phyloP scores from a whole-genome alignment of 2,797 vertebrate species.

The Sternarchorhynchus goeldii region DNA sequence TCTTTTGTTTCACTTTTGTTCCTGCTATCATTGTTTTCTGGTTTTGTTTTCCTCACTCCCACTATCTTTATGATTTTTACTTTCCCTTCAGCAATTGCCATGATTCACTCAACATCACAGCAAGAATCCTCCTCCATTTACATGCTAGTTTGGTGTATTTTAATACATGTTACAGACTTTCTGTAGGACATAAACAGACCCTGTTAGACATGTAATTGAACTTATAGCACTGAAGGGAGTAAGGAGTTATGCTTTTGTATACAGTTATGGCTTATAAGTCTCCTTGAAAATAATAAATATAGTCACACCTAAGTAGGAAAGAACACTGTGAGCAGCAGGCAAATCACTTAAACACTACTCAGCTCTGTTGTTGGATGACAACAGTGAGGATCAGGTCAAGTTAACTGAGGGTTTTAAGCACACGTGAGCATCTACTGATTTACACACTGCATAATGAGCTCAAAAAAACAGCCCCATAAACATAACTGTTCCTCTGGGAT shows the following conservation, averaged over 20 bases:
- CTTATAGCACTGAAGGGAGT: neutral
- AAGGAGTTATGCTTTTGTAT: neutral
- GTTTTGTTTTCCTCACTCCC: too few species aligned
- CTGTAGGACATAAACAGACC: neutral
- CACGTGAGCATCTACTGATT: slow-evolving; percentile 47
- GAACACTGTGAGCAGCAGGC: slow-evolving; percentile 8
- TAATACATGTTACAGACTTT: neutral
- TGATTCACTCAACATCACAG: too few species aligned
- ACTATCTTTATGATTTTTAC: too few species aligned
- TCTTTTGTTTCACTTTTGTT: too few species aligned
- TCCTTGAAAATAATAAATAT: neutral
- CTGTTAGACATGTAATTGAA: neutral
- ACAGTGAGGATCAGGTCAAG: slow-evolving; percentile 12
- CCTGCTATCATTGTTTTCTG: too few species aligned
- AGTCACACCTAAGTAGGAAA: slow-evolving; percentile 1
- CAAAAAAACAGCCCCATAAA: slow-evolving; percentile 45
- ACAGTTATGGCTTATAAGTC: neutral
- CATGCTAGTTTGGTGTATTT: neutral
- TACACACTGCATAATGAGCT: slow-evolving; percentile 41
- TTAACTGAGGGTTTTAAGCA: slow-evolving; percentile 44
- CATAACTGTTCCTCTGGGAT: slow-evolving; percentile 43
- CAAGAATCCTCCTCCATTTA: neutral
- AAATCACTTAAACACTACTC: slow-evolving; percentile 28
- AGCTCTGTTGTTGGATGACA: neutral
- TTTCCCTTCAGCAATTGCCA: too few species aligned